Conservation (phyloP, 35 echinoderm and acorn worm genomes). For the Apostichopus parvimensis region DNA sequence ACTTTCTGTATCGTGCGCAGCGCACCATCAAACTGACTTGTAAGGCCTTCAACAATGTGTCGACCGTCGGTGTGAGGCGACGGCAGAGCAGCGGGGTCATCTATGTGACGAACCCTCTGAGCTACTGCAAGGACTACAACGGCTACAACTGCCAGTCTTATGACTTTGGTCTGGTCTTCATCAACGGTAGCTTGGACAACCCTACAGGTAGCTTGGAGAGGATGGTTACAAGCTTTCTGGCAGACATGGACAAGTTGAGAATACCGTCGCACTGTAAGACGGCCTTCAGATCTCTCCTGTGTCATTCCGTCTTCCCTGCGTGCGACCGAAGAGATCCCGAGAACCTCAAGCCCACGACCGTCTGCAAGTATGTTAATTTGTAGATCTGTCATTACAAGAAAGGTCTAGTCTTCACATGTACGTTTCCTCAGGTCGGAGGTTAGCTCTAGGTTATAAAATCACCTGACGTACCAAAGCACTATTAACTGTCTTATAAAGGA, state of each 20-base stretch:
- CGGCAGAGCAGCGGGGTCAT: conserved; percentile 33
- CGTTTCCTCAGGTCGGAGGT: too few species aligned
- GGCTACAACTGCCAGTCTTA: conserved; percentile 29
- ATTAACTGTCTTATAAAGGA: too few species aligned
- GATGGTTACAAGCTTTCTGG: neutral
- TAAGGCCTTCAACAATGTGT: conserved; percentile 7
- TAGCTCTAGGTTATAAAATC: too few species aligned
- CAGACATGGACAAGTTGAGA: neutral
- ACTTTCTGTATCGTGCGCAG: conserved; percentile 13
- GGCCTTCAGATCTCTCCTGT: conserved; percentile 37
- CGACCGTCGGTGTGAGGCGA: neutral
- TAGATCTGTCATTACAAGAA: too few species aligned
- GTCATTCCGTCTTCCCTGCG: conserved; percentile 19
- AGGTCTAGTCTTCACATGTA: too few species aligned
- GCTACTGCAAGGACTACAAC: conserved; percentile 42
- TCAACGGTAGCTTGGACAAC: conserved; percentile 33
- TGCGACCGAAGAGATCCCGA: conserved; percentile 25
- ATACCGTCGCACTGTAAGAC: neutral
- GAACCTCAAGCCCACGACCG: neutral
- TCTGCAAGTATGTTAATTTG: conserved; percentile 24
- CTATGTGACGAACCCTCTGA: conserved; percentile 24
- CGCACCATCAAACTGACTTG: conserved; percentile 11
- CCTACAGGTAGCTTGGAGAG: conserved; percentile 23
- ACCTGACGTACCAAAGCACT: too few species aligned
- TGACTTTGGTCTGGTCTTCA: neutral